phyloP scores from a whole-genome alignment of 2,888 invertebrate species.

The Seladonia tumulorum region DNA sequence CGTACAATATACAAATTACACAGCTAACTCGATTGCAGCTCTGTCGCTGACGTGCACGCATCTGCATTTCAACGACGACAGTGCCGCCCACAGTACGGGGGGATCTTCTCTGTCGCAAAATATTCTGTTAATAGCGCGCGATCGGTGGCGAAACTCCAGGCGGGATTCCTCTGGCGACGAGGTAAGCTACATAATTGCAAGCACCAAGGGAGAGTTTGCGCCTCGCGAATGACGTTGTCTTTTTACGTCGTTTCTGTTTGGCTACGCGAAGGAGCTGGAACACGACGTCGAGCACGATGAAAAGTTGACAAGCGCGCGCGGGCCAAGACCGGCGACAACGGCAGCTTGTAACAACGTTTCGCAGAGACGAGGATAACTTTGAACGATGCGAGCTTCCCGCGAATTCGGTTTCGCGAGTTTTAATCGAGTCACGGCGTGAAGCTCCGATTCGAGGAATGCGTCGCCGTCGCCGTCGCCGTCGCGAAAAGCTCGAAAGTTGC shows the following conservation, averaged over 20 bases:
- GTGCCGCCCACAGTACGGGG: background rate
- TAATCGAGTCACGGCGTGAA: conserved; percentile 36
- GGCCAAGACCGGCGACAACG: background rate
- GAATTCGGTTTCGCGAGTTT: conserved; percentile 22
- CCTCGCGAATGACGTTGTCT: background rate
- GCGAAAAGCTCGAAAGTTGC: conserved; percentile 41
- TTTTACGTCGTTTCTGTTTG: background rate
- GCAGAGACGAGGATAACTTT: background rate
- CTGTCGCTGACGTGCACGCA: background rate
- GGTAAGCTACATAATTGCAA: background rate
- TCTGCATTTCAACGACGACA: background rate
- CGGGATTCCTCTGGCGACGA: background rate
- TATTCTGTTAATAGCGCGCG: background rate
- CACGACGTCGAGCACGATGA: background rate
- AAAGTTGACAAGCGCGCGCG: background rate
- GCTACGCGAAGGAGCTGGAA: background rate
- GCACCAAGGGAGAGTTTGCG: background rate
- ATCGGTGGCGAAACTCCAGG: background rate
- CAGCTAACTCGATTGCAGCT: background rate
- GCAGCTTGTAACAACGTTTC: background rate
- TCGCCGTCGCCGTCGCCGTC: background rate
- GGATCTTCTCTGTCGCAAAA: background rate
- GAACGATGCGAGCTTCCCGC: background rate
- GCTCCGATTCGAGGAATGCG: conserved; percentile 8
- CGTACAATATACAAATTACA: background rate